Percentiles rank a stretch among this genome's conserved stretches.
Conservation (phyloP, 2,888 invertebrate genomes). For the Falcaria lacertinaria region DNA sequence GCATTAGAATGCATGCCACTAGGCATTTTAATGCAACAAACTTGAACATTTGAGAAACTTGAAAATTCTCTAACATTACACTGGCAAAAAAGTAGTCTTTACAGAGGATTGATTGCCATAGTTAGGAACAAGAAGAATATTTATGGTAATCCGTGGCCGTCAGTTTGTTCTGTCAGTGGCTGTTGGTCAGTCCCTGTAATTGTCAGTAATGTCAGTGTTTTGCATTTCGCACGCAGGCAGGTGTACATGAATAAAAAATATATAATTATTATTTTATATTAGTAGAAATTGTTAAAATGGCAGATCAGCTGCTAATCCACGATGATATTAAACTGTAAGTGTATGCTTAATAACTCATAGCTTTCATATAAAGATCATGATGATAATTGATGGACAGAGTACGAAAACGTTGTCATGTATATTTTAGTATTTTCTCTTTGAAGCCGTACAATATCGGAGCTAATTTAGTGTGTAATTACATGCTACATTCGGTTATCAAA, state of each 20-base stretch:
- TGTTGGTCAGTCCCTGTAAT: no score
- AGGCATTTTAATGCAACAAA: no score
- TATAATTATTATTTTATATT: conserved; percentile 22
- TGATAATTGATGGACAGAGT: background rate
- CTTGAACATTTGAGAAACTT: no score
- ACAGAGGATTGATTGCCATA: no score
- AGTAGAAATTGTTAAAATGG: conserved; percentile 46
- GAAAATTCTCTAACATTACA: no score
- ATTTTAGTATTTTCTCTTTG: conserved; percentile 25
- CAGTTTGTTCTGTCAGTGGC: conserved; percentile 7
- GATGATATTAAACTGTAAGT: conserved; percentile 88
- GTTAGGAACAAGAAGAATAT: no score
- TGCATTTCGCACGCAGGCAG: no score
- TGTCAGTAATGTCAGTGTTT: no score
- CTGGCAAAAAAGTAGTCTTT: no score
- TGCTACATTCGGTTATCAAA: no score
- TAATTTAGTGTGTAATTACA: conserved; percentile 3
- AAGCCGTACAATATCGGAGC: conserved; percentile 28
- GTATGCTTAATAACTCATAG: background rate
- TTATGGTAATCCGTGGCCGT: no score
- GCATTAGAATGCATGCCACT: no score
- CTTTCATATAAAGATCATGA: background rate
- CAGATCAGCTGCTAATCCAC: conserved; percentile 83
- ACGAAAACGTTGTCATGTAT: conserved; percentile 2
- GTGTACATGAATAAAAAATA: conserved; percentile 16